Conservation (phyloP, 2,888 invertebrate species). For the Mayetiola destructor region DNA sequence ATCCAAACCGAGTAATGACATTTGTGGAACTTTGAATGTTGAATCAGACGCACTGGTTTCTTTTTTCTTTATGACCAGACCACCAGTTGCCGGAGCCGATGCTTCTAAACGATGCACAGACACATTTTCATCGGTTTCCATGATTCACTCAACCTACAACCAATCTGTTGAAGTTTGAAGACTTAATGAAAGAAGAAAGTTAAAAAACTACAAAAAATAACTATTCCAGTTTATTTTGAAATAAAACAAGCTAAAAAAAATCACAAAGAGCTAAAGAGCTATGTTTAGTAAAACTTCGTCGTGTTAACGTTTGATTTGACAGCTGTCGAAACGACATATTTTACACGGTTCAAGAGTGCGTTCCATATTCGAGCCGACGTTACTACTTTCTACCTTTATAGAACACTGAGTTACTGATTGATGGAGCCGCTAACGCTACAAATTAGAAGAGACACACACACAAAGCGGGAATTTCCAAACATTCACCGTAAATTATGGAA, state of each 20-base stretch:
- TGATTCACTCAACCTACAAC: neutral
- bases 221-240: no score
- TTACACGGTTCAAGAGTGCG: neutral
- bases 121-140: conserved; percentile 22
- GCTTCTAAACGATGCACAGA: conserved; percentile 58
- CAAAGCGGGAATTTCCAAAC: no score
- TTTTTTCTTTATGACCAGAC: conserved; percentile 53
- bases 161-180: neutral
- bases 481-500: neutral
- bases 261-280: neutral
- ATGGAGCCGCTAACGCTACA: no score
- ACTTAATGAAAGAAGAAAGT: neutral
- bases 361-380: neutral
- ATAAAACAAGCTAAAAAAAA: neutral
- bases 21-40: conserved; percentile 57
- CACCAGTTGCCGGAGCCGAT: conserved; percentile 45
- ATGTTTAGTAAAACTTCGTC: neutral
- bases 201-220: neutral
- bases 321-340: neutral
- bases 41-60: conserved; percentile 30
- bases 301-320: no score
- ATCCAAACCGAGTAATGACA: conserved; percentile 69
- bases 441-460: neutral
- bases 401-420: no score
- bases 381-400: no score